Percentiles rank a stretch among this genome's conserved stretches.
Evolutionary conservation across 2,888 invertebrate genomes (phyloP).

Genomic region (Diabrotica balteata): DNA sequence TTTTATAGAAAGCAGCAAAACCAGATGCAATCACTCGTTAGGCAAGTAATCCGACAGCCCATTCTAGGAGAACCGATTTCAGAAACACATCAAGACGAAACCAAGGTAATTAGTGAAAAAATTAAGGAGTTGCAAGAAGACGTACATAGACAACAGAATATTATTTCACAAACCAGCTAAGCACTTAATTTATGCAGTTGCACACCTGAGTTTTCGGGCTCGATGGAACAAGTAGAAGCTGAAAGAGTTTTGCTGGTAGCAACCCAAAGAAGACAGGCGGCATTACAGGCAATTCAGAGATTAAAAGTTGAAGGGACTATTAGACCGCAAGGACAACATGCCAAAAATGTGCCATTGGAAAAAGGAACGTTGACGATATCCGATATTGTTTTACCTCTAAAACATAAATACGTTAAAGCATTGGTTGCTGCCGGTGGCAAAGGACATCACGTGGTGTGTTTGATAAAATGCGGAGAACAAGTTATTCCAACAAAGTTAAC

Average conservation of each 20-base stretch:
- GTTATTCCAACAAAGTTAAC: constrained; percentile 77
- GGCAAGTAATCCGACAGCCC: constrained; percentile 54
- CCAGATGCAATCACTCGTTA: constrained; percentile 53
- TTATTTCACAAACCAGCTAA: constrained; percentile 87
- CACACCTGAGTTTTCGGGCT: constrained; percentile 87
- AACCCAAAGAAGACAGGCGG: constrained; percentile 86
- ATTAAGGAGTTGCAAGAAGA: constrained; percentile 72
- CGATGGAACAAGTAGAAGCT: constrained; percentile 93
- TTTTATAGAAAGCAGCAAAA: too few species aligned
- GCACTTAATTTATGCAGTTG: constrained; percentile 90
- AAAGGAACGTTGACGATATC: constrained; percentile 77
- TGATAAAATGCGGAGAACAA: constrained; percentile 80
- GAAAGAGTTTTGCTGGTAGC: constrained; percentile 90
- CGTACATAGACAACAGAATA: constrained; percentile 79
- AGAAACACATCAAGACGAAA: constrained; percentile 29
- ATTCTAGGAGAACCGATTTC: constrained; percentile 48
- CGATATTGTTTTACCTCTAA: constrained; percentile 81
- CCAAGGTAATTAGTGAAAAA: constrained; percentile 53
- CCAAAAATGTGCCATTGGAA: constrained; percentile 64
- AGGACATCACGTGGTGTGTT: constrained; percentile 80
- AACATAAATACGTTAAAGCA: constrained; percentile 80
- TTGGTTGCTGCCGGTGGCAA: constrained; percentile 75
- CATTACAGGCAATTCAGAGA: constrained; percentile 85
- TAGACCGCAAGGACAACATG: constrained; percentile 64
- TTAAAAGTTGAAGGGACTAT: constrained; percentile 82